These are phyloP conservation scores for Brenthis hecate DNA, from an alignment of 2,888 invertebrate genomes.

Conservation along the genomic window DNA sequence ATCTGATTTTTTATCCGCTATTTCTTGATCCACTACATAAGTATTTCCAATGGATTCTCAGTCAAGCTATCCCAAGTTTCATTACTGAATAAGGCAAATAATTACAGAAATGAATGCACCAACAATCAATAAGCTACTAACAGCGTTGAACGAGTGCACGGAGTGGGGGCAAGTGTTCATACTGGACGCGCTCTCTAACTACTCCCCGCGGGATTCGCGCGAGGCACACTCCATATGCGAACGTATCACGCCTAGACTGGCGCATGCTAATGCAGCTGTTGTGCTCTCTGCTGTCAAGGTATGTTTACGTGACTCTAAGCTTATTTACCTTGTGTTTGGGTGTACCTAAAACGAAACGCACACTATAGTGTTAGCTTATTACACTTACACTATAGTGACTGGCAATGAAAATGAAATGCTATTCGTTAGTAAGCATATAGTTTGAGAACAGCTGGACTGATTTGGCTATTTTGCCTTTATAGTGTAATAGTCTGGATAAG, in stretches of 20 bases:
- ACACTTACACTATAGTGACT: too few relatives aligned
- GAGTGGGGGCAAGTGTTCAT: constrained; percentile 99
- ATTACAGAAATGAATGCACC: constrained; percentile 94
- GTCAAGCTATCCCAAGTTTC: too few relatives aligned
- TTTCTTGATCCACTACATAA: too few relatives aligned
- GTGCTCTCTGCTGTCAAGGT: constrained; percentile 99
- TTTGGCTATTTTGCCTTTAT: too few relatives aligned
- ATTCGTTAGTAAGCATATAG: neutral
- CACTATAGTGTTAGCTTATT: too few relatives aligned
- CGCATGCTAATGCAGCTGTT: constrained; percentile 99
- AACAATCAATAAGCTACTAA: constrained; percentile 98
- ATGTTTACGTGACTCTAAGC: neutral
- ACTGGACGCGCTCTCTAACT: constrained; percentile 97
- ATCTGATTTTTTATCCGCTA: too few relatives aligned
- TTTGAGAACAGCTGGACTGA: neutral
- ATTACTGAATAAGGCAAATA: neutral
- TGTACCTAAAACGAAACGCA: too few relatives aligned
- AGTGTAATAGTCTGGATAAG: too few relatives aligned
- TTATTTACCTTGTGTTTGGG: too few relatives aligned
- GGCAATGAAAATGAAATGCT: too few relatives aligned
- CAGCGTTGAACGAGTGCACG: constrained; percentile 99
- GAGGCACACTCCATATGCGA: constrained; percentile 99
- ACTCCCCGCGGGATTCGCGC: constrained; percentile 97
- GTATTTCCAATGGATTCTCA: too few relatives aligned
- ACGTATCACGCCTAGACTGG: constrained; percentile 97